Percentiles rank a stretch among this genome's conserved stretches.
phyloP scores from a whole-genome alignment of 2,113 vertebrate species.

The Malurus cyaneus region DNA sequence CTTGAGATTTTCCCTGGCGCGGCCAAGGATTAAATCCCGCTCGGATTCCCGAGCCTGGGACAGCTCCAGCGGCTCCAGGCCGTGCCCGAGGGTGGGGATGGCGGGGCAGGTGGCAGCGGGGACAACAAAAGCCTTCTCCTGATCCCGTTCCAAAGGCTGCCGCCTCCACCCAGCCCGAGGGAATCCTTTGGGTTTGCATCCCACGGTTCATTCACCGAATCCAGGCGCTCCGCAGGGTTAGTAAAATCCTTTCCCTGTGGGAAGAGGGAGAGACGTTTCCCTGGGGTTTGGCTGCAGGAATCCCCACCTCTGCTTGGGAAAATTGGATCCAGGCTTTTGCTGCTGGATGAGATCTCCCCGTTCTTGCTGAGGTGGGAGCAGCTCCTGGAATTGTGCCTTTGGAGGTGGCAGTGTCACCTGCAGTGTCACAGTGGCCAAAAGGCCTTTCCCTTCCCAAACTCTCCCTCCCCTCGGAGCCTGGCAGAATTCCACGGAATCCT shows the following conservation, averaged over 20 bases:
- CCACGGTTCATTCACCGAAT: neutral
- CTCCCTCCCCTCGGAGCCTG: neutral
- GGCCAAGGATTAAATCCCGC: neutral
- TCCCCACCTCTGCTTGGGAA: neutral
- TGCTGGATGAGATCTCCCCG: rapidly evolving
- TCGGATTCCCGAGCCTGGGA: neutral
- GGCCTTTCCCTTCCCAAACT: neutral
- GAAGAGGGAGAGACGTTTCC: neutral
- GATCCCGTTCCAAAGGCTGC: neutral
- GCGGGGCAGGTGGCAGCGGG: neutral
- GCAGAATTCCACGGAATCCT: neutral
- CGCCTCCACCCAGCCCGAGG: neutral
- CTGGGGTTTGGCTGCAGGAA: neutral
- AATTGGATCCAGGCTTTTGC: neutral
- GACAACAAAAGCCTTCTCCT: rapidly evolving
- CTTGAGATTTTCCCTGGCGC: constrained; percentile 2
- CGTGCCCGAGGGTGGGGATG: neutral
- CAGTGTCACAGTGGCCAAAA: neutral
- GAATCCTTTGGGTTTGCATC: neutral
- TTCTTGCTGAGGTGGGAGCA: neutral
- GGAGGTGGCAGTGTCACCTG: neutral
- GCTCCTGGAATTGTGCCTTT: neutral
- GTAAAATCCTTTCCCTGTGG: neutral
- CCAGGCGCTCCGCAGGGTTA: neutral
- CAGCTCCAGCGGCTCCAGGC: neutral